These are phyloP conservation scores for Hypolimnas misippus DNA, from an alignment of 2,888 invertebrate genomes.

Conservation along the genomic window DNA sequence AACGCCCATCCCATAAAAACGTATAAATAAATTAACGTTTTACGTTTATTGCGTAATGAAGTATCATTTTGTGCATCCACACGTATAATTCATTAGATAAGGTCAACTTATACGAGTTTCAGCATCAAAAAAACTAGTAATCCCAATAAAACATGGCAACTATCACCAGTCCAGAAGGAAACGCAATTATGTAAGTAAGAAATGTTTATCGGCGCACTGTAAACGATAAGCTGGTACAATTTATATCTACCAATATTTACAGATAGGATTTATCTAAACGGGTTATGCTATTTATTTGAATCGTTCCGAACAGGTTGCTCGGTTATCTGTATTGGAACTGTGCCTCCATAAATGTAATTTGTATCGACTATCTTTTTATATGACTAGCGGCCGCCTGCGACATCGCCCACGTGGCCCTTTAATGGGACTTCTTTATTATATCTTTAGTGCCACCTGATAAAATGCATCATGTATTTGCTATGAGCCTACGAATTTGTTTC, in stretches of 20 bases:
- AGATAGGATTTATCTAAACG: conserved; percentile 78
- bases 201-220: conserved; percentile 55
- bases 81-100: neutral
- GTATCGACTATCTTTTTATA: conserved; percentile 61
- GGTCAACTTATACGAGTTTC: neutral
- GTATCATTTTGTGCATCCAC: neutral
- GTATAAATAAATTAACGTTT: too few relatives aligned
- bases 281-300: conserved; percentile 75
- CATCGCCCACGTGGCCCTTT: conserved; percentile 42
- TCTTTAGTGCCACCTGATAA: conserved; percentile 31
- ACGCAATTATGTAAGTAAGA: conserved; percentile 54
- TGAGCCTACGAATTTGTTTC: neutral
- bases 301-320: conserved; percentile 75
- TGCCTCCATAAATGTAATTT: conserved; percentile 77
- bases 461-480: conserved; percentile 8
- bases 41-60: neutral
- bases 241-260: conserved; percentile 76
- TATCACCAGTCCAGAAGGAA: conserved; percentile 50
- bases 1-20: too few relatives aligned
- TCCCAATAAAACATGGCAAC: conserved; percentile 8
- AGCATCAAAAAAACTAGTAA: neutral
- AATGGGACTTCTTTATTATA: conserved; percentile 37
- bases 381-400: conserved; percentile 40
- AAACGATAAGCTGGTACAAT: conserved; percentile 68
- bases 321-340: conserved; percentile 68